Evolutionary conservation across 1,140 invertebrate genomes (phyloP).

Genomic region (Oscheius sp.): DNA sequence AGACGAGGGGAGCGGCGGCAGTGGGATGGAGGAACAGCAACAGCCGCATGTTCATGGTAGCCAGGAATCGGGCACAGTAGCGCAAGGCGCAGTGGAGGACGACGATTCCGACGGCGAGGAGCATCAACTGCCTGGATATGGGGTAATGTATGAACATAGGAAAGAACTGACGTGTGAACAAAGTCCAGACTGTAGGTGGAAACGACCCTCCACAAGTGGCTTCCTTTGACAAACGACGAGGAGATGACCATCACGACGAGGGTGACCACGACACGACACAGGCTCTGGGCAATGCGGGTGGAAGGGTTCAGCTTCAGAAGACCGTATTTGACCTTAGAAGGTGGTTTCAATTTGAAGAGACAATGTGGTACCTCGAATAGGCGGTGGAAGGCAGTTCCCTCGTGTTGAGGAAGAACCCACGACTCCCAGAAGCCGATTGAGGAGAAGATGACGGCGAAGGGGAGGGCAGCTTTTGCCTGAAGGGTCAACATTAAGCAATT

Average conservation of each 20-base stretch:
- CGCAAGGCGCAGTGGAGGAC: conserved; percentile 11
- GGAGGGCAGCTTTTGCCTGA: conserved; percentile 20
- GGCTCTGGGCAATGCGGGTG: conserved; percentile 1
- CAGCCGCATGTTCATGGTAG: conserved; percentile 23
- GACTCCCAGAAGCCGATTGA: conserved; percentile 54
- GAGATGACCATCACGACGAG: not conserved
- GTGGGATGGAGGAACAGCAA: conserved; percentile 25
- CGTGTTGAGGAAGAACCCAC: conserved; percentile 45
- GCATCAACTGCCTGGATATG: conserved; percentile 10
- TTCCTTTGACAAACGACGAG: not conserved
- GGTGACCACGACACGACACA: not conserved
- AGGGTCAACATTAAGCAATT: too few species aligned
- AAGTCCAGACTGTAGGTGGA: not conserved
- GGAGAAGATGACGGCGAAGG: conserved; percentile 40
- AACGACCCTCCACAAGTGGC: not conserved
- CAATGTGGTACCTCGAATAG: conserved; percentile 55
- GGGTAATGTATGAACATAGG: not conserved
- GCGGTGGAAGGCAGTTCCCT: conserved; percentile 40
- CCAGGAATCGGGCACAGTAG: conserved; percentile 24
- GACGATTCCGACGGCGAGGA: conserved; percentile 6
- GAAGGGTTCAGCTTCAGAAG: conserved; percentile 13
- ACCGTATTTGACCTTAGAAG: conserved; percentile 41
- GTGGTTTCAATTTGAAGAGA: conserved; percentile 31
- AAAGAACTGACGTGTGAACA: not conserved
- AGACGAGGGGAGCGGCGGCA: conserved; percentile 20